Conservation (phyloP, 2,113 vertebrate genomes). For the Vulpes lagopus region DNA sequence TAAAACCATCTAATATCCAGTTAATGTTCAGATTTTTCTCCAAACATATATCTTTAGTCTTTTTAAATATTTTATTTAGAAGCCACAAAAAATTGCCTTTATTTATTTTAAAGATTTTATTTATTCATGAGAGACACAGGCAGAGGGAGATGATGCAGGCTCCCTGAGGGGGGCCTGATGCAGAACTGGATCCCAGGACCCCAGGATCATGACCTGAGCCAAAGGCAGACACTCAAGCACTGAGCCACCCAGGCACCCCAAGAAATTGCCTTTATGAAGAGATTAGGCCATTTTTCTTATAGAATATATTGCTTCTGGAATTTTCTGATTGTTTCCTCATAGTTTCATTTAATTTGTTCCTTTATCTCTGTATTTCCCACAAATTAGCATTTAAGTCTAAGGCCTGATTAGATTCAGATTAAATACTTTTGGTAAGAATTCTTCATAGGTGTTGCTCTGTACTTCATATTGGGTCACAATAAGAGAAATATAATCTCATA, state of each 20-base stretch:
- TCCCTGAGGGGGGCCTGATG: no score
- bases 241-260: background rate
- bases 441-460: background rate
- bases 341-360: slow-evolving; percentile 43
- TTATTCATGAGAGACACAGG: no score
- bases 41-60: slow-evolving; percentile 24
- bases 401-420: slow-evolving; percentile 14
- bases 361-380: slow-evolving; percentile 34
- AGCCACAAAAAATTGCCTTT: background rate
- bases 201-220: no score
- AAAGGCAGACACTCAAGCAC: no score
- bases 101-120: background rate
- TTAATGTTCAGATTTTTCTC: slow-evolving; percentile 35
- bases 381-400: background rate
- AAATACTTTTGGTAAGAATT: slow-evolving; percentile 18
- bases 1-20: slow-evolving; percentile 24
- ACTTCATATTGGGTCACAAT: background rate
- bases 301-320: slow-evolving; percentile 21
- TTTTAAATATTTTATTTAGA: slow-evolving; percentile 54
- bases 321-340: slow-evolving; percentile 54
- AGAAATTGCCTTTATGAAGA: background rate
- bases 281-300: slow-evolving; percentile 19
- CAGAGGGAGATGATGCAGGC: no score
- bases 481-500: background rate
- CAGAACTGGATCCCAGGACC: no score